A percentile compares a stretch with the other conserved stretches of the same genome.
Evolutionary conservation across 2,797 vertebrate species (phyloP).

Genomic region (Nasua narica): DNA sequence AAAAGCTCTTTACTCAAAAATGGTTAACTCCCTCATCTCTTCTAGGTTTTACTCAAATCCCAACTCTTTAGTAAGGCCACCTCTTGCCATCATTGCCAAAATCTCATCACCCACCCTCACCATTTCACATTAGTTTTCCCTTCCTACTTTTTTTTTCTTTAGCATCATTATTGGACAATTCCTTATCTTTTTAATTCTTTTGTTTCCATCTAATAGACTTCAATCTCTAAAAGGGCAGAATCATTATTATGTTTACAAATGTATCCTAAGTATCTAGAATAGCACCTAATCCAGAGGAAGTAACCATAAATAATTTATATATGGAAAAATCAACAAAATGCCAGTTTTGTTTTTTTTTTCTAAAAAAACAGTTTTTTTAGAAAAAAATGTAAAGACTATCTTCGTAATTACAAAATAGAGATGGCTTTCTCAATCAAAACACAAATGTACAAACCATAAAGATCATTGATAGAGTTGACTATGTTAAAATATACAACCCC

Average conservation of each 20-base stretch:
- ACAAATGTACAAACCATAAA: background rate
- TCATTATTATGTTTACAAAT: background rate
- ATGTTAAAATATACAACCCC: background rate
- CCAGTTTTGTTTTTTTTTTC: no score
- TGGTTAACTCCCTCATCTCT: background rate
- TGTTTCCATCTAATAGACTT: background rate
- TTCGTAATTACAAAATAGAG: background rate
- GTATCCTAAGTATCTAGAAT: background rate
- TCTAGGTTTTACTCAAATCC: background rate
- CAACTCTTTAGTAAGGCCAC: background rate
- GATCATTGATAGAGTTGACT: background rate
- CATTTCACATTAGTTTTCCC: background rate
- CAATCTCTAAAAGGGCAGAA: background rate
- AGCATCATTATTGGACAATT: background rate
- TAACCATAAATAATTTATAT: background rate
- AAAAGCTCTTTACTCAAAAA: background rate
- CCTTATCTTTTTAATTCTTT: background rate
- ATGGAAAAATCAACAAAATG: background rate
- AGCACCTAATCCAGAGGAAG: background rate
- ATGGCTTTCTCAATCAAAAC: background rate
- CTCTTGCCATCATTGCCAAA: background rate
- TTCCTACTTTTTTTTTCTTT: background rate
- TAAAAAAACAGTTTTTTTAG: background rate
- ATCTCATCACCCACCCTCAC: background rate
- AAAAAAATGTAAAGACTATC: background rate